These are phyloP conservation scores for Aptenodytes forsteri DNA, from an alignment of 2,113 vertebrate species.

Conservation along the genomic window DNA sequence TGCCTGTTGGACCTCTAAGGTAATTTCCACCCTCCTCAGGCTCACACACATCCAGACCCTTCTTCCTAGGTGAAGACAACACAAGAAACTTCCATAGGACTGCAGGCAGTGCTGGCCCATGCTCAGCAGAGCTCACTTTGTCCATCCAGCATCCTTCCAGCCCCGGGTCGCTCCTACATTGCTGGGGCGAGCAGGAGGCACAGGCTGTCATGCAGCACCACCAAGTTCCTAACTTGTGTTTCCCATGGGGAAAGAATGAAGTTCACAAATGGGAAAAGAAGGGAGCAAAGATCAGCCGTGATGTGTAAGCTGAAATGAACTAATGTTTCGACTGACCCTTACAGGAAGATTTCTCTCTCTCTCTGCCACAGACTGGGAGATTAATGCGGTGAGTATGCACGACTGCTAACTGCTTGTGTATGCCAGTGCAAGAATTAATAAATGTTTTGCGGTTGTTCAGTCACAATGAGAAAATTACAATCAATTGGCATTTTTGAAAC, in stretches of 20 bases:
- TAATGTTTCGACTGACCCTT: background rate
- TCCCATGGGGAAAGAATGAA: background rate
- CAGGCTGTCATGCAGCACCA: background rate
- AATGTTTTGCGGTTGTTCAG: background rate
- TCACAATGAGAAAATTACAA: background rate
- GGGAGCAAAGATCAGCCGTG: background rate
- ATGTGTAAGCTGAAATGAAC: background rate
- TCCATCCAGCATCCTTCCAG: fast-evolving
- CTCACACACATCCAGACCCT: background rate
- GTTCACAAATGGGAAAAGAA: background rate
- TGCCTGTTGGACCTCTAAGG: background rate
- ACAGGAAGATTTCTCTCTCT: background rate
- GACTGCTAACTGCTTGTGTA: background rate
- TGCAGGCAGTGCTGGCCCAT: background rate
- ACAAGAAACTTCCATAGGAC: background rate
- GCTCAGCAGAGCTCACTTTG: background rate
- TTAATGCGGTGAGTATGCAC: background rate
- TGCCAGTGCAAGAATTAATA: background rate
- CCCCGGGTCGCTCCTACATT: fast-evolving
- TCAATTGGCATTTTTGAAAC: background rate
- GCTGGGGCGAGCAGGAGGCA: background rate
- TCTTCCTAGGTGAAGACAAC: background rate
- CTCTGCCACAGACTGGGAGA: background rate
- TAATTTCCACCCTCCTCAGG: background rate
- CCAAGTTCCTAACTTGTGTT: background rate